Conservation (phyloP, 2,888 invertebrate genomes). For the Helobdella robusta region DNA sequence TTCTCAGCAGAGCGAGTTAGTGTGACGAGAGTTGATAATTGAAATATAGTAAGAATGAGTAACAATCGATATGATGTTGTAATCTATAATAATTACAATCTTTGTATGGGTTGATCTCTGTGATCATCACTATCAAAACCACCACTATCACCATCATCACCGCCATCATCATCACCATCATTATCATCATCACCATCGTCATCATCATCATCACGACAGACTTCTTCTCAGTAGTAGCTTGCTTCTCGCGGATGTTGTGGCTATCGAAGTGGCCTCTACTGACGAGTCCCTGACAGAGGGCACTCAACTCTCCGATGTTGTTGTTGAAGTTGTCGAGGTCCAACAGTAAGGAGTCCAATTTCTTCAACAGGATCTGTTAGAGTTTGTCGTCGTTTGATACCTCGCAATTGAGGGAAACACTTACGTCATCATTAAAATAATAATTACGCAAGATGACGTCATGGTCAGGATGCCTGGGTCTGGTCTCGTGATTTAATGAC, state of each 20-base stretch:
- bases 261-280: conserved; percentile 69
- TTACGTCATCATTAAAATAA: too few relatives aligned
- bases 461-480: too few relatives aligned
- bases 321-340: conserved; percentile 72
- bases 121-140: neutral
- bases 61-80: too few relatives aligned
- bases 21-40: too few relatives aligned
- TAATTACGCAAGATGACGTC: too few relatives aligned
- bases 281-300: conserved; percentile 60
- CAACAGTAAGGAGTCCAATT: conserved; percentile 70
- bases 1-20: too few relatives aligned
- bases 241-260: conserved; percentile 59
- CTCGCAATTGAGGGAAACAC: too few relatives aligned
- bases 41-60: too few relatives aligned
- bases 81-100: too few relatives aligned
- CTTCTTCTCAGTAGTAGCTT: conserved; percentile 44
- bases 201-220: neutral
- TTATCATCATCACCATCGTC: neutral
- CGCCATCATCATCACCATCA: neutral
- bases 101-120: too few relatives aligned
- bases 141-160: neutral
- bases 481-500: too few relatives aligned
- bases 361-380: conserved; percentile 60
- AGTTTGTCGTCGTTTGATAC: too few relatives aligned
- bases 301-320: conserved; percentile 60